Conservation (phyloP, 2,797 vertebrate species). For the Carapus acus region DNA sequence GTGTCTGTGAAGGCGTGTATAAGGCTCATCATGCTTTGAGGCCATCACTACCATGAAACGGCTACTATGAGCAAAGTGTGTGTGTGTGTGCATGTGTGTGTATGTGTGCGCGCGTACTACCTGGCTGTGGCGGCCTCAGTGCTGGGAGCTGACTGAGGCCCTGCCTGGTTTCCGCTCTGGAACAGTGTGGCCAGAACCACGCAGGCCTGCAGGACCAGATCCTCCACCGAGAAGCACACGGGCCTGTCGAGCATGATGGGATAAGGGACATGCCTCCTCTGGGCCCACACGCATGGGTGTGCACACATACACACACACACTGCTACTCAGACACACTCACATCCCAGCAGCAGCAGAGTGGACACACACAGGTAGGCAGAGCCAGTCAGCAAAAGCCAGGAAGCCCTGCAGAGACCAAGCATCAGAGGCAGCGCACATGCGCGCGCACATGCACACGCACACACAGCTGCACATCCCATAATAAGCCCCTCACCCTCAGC, state of each 20-base stretch:
- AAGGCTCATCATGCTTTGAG: too few relatives aligned
- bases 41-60: too few relatives aligned
- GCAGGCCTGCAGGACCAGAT: conserved; percentile 79
- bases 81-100: too few relatives aligned
- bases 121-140: conserved; percentile 24
- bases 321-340: conserved; percentile 65
- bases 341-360: conserved; percentile 79
- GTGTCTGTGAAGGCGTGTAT: too few relatives aligned
- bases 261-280: not conserved
- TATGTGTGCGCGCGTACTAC: conserved; percentile 48
- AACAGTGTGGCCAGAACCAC: conserved; percentile 84
- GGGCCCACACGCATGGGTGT: not conserved
- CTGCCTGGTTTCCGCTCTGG: conserved; percentile 52
- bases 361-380: conserved; percentile 71
- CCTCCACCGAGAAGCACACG: conserved; percentile 80
- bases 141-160: conserved; percentile 51
- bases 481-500: conserved; percentile 79
- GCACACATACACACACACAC: not conserved
- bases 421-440: conserved; percentile 15
- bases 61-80: too few relatives aligned
- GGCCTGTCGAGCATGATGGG: conserved; percentile 71
- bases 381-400: conserved; percentile 81
- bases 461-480: conserved; percentile 37
- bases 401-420: conserved; percentile 80
- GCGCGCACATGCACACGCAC: conserved; percentile 7